These are phyloP conservation scores for Neomicropteryx cornuta DNA, from an alignment of 1,140 invertebrate genomes.

Conservation along the genomic window DNA sequence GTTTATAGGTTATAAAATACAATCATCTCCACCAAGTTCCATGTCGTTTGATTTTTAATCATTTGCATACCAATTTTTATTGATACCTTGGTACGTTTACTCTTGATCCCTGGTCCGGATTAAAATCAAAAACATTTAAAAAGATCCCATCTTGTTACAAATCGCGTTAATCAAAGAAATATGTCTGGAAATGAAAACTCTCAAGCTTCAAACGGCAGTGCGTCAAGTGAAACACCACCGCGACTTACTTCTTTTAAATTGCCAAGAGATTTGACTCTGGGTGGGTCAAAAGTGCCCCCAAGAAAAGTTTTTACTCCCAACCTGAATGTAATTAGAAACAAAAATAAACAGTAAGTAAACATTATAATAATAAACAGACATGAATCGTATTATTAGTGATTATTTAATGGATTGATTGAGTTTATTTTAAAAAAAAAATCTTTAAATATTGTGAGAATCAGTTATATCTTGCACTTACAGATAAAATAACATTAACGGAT, in stretches of 20 bases:
- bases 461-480: background rate
- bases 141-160: too few relatives aligned
- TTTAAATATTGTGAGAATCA: background rate
- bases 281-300: constrained; percentile 26
- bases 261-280: constrained; percentile 40
- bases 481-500: background rate
- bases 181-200: too few relatives aligned
- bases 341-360: constrained; percentile 30
- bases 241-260: constrained; percentile 37
- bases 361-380: background rate
- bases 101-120: too few relatives aligned
- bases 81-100: too few relatives aligned
- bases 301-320: constrained; percentile 38
- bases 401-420: background rate
- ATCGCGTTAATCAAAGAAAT: too few relatives aligned
- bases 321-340: constrained; percentile 34
- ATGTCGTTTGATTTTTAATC: too few relatives aligned
- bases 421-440: constrained; percentile 1
- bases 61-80: too few relatives aligned
- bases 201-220: too few relatives aligned
- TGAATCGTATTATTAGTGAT: background rate
- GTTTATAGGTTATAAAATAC: too few relatives aligned
- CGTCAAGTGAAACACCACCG: too few relatives aligned
- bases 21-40: too few relatives aligned
- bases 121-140: too few relatives aligned